phyloP scores from a whole-genome alignment of 2,113 vertebrate species.

The Cinclus mexicanus region DNA sequence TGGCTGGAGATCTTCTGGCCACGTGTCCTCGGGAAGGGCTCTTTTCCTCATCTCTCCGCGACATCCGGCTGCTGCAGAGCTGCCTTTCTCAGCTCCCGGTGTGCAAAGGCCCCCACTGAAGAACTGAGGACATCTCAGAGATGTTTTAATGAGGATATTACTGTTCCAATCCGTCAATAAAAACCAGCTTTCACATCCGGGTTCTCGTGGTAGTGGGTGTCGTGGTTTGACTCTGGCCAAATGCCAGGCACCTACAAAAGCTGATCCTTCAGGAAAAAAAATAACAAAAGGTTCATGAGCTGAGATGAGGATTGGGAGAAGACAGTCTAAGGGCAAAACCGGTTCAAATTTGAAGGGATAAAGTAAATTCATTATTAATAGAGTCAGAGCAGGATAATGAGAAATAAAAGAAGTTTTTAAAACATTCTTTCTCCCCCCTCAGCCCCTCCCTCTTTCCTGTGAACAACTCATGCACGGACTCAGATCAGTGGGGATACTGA shows the following conservation, averaged over 20 bases:
- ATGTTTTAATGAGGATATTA: not conserved
- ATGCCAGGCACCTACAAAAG: fast-evolving
- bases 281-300: no score
- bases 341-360: no score
- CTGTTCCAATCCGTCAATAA: not conserved
- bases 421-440: no score
- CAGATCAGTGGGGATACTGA: no score
- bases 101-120: not conserved
- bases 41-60: fast-evolving
- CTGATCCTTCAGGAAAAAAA: no score
- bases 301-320: no score
- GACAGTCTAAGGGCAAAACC: no score
- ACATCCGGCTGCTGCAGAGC: not conserved
- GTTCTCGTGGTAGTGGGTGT: not conserved
- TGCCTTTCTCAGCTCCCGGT: not conserved
- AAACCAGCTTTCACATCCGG: fast-evolving
- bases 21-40: not conserved
- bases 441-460: no score
- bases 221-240: not conserved
- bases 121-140: not conserved
- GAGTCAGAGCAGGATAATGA: no score
- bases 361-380: no score
- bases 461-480: no score
- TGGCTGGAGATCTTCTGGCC: not conserved
- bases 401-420: no score